phyloP scores from a whole-genome alignment of 2,888 invertebrate species.

The Amblyteles armatorius region DNA sequence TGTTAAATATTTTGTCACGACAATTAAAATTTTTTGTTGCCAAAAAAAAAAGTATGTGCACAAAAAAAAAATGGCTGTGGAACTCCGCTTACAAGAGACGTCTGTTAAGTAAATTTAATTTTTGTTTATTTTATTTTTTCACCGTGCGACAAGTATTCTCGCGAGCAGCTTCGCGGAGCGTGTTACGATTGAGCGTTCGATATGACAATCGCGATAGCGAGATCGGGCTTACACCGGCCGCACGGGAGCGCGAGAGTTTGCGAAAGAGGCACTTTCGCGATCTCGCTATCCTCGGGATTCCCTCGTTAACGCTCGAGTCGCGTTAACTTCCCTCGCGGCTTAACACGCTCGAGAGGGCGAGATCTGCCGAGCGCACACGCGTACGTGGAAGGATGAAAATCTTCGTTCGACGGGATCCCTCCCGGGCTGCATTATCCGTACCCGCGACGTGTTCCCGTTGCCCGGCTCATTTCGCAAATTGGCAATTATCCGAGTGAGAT shows the following conservation, averaged over 20 bases:
- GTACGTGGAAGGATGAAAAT: neutral
- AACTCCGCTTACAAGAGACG: too few species aligned
- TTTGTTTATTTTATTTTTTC: neutral
- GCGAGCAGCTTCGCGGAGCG: neutral
- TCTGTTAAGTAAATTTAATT: neutral
- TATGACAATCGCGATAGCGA: conserved; percentile 4
- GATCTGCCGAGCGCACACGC: neutral
- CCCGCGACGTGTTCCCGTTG: conserved; percentile 25
- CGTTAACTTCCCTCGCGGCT: conserved; percentile 7
- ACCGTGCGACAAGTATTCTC: neutral
- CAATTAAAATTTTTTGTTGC: too few species aligned
- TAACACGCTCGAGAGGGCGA: neutral
- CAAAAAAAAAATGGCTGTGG: too few species aligned
- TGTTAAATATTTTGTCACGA: too few species aligned
- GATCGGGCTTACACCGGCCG: neutral
- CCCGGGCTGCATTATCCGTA: conserved; percentile 2
- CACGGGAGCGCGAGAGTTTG: neutral
- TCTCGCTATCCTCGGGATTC: neutral
- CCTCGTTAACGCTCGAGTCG: conserved; percentile 12
- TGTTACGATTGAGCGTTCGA: neutral
- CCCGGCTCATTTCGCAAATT: conserved; percentile 71
- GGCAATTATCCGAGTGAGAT: conserved; percentile 72
- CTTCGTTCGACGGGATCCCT: neutral
- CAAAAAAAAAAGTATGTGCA: too few species aligned
- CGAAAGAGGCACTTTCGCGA: neutral